Base-by-base conservation (phyloP, 92 coral and sea anemone species). In the Siderastrea radians region DNA sequence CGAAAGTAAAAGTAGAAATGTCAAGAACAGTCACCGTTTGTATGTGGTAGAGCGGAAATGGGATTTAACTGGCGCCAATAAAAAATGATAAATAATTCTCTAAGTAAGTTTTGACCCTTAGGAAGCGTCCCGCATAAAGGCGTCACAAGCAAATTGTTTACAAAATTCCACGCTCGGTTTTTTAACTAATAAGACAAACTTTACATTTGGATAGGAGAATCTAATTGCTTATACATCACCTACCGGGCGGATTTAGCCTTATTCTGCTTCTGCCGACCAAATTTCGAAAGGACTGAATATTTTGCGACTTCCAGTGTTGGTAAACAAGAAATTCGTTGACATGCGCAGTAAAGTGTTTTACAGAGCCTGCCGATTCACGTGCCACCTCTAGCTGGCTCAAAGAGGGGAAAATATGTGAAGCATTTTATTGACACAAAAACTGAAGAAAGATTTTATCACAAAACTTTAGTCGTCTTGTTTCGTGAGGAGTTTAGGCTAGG, bases 321-420 rank as follows among this genome's bases (percentile, higher is more conserved):
- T 61, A 61, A 78, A 78, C 82, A 59, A 48, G 70, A 61, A 11
- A 59, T 59, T 78, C 54, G 55, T 78, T 61, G 82, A 78, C 82
- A 78, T 78, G 70, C 82, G 82, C 82, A 61, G 6, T 60, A 15
- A 61, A 59, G 14, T 13, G 64, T 13, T 5, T 0, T 13, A 0
- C 26, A 13, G 19, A 3, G 66, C 66, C 5, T 5, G 26, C 26
- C 14, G 66, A 16, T 61, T 61, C 12, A 61, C 26, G 26, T 12
- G 7, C 3, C 16, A 26, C 38, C 38, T 26, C 38, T 26, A 0
- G 38, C 0, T 26, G 38, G 38, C 38, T 26, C 38, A 26, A 26
- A 26, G 64, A 5, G 5, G 14, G 4, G 3, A 13, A 61, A 61
- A 14, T 61, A 13, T 61, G 66, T 13, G 19, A 61, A 8, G 26